These are phyloP conservation scores for Ptychochromis oligacanthus DNA, from an alignment of 2,113 vertebrate species.

Conservation along the genomic window DNA sequence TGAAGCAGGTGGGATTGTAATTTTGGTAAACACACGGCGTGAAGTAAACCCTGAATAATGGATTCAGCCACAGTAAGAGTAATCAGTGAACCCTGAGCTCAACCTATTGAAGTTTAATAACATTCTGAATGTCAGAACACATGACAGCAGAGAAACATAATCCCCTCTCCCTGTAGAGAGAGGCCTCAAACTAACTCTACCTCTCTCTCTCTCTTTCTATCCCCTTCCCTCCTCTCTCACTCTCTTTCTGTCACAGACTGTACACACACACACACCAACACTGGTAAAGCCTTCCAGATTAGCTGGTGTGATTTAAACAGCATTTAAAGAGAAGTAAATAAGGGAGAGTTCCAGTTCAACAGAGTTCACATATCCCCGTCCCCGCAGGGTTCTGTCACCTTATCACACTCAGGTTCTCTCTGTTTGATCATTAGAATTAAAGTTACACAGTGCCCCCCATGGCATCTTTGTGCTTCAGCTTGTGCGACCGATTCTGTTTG, in stretches of 20 bases:
- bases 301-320: slow-evolving; percentile 65
- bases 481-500: slow-evolving; percentile 10
- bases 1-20: slow-evolving; percentile 48
- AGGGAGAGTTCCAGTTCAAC: slow-evolving; percentile 57
- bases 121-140: slow-evolving; percentile 78
- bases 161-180: slow-evolving; percentile 68
- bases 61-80: slow-evolving; percentile 68
- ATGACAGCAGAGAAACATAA: slow-evolving; percentile 78
- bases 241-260: slow-evolving; percentile 26
- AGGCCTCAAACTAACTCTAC: slow-evolving; percentile 33
- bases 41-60: slow-evolving; percentile 73
- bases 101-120: slow-evolving; percentile 79
- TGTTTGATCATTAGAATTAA: slow-evolving; percentile 55
- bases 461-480: slow-evolving; percentile 16
- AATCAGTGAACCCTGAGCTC: slow-evolving; percentile 79
- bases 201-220: neutral
- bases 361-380: slow-evolving; percentile 47
- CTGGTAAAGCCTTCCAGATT: slow-evolving; percentile 65
- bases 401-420: slow-evolving; percentile 39
- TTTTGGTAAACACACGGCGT: slow-evolving; percentile 58
- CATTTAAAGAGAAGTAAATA: slow-evolving; percentile 71
- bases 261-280: slow-evolving; percentile 47
- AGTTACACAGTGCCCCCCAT: slow-evolving; percentile 20
- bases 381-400: slow-evolving; percentile 45
- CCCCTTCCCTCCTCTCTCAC: slow-evolving; percentile 12